Evolutionary conservation across 2,113 vertebrate genomes (phyloP).

Genomic region (Microcebus jonahi): DNA sequence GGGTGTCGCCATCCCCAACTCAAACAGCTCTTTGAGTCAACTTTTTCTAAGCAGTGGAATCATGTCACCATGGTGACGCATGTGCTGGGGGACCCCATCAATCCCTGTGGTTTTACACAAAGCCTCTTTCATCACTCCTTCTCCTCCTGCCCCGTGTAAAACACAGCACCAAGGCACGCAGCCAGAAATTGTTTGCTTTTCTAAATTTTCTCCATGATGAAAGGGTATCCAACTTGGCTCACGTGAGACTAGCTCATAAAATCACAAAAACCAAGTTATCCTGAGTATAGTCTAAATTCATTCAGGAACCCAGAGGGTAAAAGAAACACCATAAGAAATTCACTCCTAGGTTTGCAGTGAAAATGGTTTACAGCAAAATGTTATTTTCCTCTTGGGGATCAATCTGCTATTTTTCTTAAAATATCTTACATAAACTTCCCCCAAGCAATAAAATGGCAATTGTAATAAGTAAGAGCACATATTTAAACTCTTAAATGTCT

Average conservation of each 20-base stretch:
- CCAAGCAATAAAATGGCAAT: conserved; percentile 71
- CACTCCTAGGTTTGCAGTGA: conserved; percentile 62
- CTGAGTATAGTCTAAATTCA: conserved; percentile 73
- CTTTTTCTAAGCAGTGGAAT: not conserved
- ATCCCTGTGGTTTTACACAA: rapidly evolving
- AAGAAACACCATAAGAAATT: conserved; percentile 61
- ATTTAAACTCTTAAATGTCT: conserved; percentile 79
- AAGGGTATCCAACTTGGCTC: not conserved
- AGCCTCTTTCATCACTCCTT: not conserved
- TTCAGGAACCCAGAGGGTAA: conserved; percentile 71
- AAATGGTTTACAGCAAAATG: conserved; percentile 81
- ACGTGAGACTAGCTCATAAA: not conserved
- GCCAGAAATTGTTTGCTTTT: not conserved
- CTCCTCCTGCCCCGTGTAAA: not conserved
- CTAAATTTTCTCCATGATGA: not conserved
- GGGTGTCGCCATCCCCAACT: not conserved
- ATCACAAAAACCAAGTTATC: conserved; percentile 4
- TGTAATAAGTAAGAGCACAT: conserved; percentile 75
- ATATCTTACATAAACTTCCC: conserved; percentile 75
- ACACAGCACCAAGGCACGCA: not conserved
- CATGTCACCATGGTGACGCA: not conserved
- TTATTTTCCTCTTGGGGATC: conserved; percentile 79
- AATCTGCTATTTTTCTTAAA: conserved; percentile 74
- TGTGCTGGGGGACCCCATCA: rapidly evolving
- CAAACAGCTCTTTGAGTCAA: not conserved